These are phyloP conservation scores for Tokudaia muenninki DNA, from an alignment of 2,797 vertebrate genomes.

Conservation along the genomic window DNA sequence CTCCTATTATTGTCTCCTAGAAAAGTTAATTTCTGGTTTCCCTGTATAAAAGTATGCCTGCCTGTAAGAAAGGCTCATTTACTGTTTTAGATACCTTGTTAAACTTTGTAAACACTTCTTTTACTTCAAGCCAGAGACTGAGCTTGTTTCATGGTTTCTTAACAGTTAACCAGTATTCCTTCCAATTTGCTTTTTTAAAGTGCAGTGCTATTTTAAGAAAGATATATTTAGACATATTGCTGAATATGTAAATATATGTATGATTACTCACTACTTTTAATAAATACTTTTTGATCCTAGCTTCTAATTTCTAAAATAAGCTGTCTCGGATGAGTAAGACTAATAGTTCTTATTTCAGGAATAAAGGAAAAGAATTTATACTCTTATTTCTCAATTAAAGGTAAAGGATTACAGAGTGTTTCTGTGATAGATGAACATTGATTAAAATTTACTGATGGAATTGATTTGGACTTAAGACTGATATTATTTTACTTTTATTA, in stretches of 20 bases:
- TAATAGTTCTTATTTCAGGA: constrained; percentile 34
- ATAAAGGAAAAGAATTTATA: constrained; percentile 9
- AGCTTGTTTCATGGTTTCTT: constrained; percentile 54
- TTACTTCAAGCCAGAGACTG: constrained; percentile 49
- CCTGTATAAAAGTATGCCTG: neutral
- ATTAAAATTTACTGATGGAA: constrained; percentile 49
- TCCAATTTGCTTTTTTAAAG: constrained; percentile 55
- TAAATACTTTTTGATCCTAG: constrained; percentile 52
- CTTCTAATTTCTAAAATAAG: constrained; percentile 69
- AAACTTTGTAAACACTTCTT: constrained; percentile 23
- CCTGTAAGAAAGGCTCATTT: constrained; percentile 13
- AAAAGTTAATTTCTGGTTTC: neutral
- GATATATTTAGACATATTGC: constrained; percentile 76
- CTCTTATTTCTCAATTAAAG: constrained; percentile 44
- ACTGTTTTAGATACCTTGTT: neutral
- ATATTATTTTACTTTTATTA: constrained; percentile 46
- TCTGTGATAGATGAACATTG: constrained; percentile 21
- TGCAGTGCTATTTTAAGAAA: constrained; percentile 73
- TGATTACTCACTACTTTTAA: constrained; percentile 75
- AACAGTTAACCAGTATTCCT: constrained; percentile 34
- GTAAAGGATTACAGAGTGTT: neutral
- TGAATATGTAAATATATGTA: constrained; percentile 73
- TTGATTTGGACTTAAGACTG: constrained; percentile 29
- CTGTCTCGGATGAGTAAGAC: constrained; percentile 49
- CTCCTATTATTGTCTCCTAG: neutral